Conservation (phyloP, 2,888 invertebrate species). For the Stenichneumon culpator region DNA sequence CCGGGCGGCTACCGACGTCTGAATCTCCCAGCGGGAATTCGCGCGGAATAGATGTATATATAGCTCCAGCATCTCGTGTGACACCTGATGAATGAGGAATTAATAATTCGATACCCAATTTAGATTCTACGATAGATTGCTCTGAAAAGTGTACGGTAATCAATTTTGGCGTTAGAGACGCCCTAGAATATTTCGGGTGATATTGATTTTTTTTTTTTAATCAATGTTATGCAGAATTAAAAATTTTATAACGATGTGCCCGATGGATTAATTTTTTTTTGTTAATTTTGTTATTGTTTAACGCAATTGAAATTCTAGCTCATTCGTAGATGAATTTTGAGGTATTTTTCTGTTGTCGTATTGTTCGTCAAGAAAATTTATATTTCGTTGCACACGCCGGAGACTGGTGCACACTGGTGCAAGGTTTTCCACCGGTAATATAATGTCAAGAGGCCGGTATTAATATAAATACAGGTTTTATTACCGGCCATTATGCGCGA, state of each 20-base stretch:
- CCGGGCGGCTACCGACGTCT: constrained; percentile 44
- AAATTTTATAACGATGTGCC: too few species aligned
- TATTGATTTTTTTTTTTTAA: too few species aligned
- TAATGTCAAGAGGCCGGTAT: constrained; percentile 71
- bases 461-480: constrained; percentile 73
- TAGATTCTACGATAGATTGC: neutral
- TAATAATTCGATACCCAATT: neutral
- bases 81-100: neutral
- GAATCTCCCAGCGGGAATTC: constrained; percentile 32
- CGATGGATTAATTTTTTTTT: too few species aligned
- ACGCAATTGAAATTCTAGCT: neutral
- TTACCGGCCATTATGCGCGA: constrained; percentile 71
- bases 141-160: neutral
- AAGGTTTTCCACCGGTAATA: constrained; percentile 51
- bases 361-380: neutral
- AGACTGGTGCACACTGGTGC: neutral
- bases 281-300: too few species aligned
- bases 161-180: neutral
- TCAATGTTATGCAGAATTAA: too few species aligned
- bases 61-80: neutral
- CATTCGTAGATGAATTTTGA: neutral
- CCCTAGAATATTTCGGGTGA: neutral
- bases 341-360: neutral
- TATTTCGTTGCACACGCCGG: neutral
- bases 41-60: constrained; percentile 8